Evolutionary conservation across 2,113 vertebrate genomes (phyloP).

Genomic region (Aix galericulata): DNA sequence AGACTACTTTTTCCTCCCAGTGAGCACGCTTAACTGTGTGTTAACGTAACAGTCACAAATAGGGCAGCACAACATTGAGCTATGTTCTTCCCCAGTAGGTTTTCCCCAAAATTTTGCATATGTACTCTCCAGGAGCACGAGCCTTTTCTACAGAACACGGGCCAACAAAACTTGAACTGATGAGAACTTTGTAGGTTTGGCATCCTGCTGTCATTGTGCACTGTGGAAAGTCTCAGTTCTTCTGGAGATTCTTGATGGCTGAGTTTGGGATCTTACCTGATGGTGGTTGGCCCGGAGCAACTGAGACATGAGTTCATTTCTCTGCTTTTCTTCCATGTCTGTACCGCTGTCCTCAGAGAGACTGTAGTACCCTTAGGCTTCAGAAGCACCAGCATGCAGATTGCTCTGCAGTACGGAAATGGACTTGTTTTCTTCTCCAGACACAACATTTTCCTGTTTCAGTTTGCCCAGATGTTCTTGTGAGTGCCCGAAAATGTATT

Average conservation of each 20-base stretch:
- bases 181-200: neutral
- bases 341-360: neutral
- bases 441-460: neutral
- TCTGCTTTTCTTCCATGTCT: neutral
- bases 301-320: neutral
- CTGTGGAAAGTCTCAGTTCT: neutral
- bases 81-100: neutral
- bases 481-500: neutral
- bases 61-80: neutral
- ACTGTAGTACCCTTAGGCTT: neutral
- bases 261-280: neutral
- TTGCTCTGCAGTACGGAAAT: neutral
- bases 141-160: neutral
- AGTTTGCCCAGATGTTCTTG: neutral
- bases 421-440: neutral
- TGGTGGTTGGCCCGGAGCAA: neutral
- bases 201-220: neutral
- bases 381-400: neutral
- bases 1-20: neutral
- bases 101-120: neutral
- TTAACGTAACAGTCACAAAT: neutral
- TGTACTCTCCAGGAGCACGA: neutral
- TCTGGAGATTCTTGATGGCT: neutral
- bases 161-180: neutral
- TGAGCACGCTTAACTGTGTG: neutral